These are phyloP conservation scores for Bubo bubo DNA, from an alignment of 2,113 vertebrate species.

Conservation along the genomic window DNA sequence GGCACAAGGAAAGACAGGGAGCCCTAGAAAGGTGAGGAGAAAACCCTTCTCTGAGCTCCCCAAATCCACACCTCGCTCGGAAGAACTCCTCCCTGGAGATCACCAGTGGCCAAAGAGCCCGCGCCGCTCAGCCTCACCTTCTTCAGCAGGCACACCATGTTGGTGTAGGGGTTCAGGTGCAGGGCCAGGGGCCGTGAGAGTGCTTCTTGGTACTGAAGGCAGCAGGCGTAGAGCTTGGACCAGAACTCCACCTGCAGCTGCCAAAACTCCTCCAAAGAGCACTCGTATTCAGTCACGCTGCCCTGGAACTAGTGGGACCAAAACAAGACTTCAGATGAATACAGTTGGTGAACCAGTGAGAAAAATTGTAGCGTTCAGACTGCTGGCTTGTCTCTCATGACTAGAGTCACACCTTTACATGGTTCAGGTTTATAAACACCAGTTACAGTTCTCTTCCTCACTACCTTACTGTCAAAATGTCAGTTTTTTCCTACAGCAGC, in stretches of 20 bases:
- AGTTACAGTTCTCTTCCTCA: not conserved
- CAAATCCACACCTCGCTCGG: not conserved
- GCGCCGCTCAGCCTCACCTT: slow-evolving; percentile 76
- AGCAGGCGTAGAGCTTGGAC: slow-evolving; percentile 95
- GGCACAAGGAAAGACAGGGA: slow-evolving; percentile 90
- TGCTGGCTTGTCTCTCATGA: rapidly evolving
- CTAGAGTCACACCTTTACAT: rapidly evolving
- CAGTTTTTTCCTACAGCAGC: not conserved
- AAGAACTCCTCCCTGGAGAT: not conserved
- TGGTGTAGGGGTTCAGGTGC: slow-evolving; percentile 80
- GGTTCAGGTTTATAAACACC: not conserved
- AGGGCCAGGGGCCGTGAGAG: slow-evolving; percentile 87
- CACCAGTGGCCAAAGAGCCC: not conserved
- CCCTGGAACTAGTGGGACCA: slow-evolving; percentile 81
- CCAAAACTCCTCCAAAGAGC: slow-evolving; percentile 91
- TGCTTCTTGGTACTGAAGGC: slow-evolving; percentile 92
- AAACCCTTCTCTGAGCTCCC: not conserved
- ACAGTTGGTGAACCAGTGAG: not conserved
- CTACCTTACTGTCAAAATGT: not conserved
- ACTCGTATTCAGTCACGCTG: slow-evolving; percentile 90
- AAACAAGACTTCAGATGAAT: not conserved
- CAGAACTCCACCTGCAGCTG: slow-evolving; percentile 94
- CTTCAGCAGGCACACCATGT: slow-evolving; percentile 89
- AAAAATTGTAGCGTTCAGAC: rapidly evolving
- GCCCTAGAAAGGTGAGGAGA: slow-evolving; percentile 74